Conservation (phyloP, 2,797 vertebrate species). For the Tokudaia muenninki region DNA sequence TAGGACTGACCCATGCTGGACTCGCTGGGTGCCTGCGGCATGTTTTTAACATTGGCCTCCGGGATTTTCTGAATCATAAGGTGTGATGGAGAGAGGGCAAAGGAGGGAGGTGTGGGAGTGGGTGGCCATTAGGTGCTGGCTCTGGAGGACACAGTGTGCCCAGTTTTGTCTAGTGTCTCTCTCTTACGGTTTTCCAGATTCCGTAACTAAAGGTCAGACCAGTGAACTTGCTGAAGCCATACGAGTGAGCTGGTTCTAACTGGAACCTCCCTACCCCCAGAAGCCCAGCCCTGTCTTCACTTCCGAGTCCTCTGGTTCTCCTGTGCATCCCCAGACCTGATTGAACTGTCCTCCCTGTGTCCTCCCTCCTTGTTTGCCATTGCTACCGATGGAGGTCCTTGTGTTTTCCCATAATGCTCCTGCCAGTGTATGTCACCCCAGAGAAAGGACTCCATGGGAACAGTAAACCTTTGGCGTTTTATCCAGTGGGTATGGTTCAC, state of each 20-base stretch:
- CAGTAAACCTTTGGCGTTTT: slow-evolving; percentile 85
- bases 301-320: slow-evolving; percentile 10
- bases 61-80: slow-evolving; percentile 42
- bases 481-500: slow-evolving; percentile 87
- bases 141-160: not conserved
- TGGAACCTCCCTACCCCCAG: slow-evolving; percentile 39
- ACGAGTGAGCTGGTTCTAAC: not conserved
- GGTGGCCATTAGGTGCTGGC: not conserved
- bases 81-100: slow-evolving; percentile 49
- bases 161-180: not conserved
- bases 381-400: slow-evolving; percentile 80
- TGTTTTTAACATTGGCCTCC: not conserved
- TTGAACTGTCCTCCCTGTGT: slow-evolving; percentile 77
- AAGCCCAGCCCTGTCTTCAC: slow-evolving; percentile 68
- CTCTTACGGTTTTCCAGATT: not conserved
- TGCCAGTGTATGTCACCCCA: slow-evolving; percentile 82
- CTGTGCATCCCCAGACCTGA: slow-evolving; percentile 76
- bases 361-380: not conserved
- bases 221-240: slow-evolving; percentile 12
- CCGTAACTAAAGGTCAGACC: slow-evolving; percentile 13
- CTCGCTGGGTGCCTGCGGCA: not conserved
- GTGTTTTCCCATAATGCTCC: slow-evolving; percentile 77
- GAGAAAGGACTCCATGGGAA: slow-evolving; percentile 85
- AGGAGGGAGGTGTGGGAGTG: not conserved
- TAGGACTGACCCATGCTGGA: not conserved